Percentiles rank a stretch among this genome's conserved stretches.
These are phyloP conservation scores for Chaetodon auriga DNA, from an alignment of 2,113 vertebrate genomes.

Conservation along the genomic window DNA sequence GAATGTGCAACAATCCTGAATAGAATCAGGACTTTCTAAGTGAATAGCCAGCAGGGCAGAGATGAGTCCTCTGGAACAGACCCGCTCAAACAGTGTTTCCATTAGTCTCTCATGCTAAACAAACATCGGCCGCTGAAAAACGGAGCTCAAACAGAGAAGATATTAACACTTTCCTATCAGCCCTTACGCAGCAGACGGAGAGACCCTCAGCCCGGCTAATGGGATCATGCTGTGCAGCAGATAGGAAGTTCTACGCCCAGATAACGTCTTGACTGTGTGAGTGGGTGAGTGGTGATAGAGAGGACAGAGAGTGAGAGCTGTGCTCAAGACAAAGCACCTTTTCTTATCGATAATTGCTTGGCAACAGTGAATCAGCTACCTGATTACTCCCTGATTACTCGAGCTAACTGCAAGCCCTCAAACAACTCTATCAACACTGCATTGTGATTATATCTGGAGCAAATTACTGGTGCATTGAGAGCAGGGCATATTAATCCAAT, in stretches of 20 bases:
- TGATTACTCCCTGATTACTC: slow-evolving; percentile 79
- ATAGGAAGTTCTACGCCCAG: slow-evolving; percentile 60
- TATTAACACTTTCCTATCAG: slow-evolving; percentile 55
- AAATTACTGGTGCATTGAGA: slow-evolving; percentile 67
- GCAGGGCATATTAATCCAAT: slow-evolving; percentile 81
- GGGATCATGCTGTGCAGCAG: slow-evolving; percentile 61
- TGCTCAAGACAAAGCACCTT: slow-evolving; percentile 79
- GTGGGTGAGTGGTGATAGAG: slow-evolving; percentile 48
- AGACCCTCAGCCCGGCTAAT: slow-evolving; percentile 54
- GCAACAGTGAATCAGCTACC: slow-evolving; percentile 77
- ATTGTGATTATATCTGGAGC: slow-evolving; percentile 78
- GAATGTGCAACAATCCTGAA: neutral
- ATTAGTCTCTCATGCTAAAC: slow-evolving; percentile 10
- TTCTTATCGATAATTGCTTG: slow-evolving; percentile 82
- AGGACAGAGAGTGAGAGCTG: slow-evolving; percentile 53
- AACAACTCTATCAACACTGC: slow-evolving; percentile 72
- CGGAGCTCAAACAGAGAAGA: slow-evolving; percentile 16
- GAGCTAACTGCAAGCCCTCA: slow-evolving; percentile 67
- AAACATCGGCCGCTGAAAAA: slow-evolving; percentile 31
- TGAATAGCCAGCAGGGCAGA: neutral
- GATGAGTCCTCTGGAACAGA: neutral
- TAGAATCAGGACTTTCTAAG: neutral
- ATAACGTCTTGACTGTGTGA: slow-evolving; percentile 68
- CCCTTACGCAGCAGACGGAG: slow-evolving; percentile 22
- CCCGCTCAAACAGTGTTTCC: slow-evolving; percentile 28